These are phyloP conservation scores for Spongia lamella DNA, from an alignment of 37 sponge, comb jelly and placozoan genomes.

Conservation along the genomic window DNA sequence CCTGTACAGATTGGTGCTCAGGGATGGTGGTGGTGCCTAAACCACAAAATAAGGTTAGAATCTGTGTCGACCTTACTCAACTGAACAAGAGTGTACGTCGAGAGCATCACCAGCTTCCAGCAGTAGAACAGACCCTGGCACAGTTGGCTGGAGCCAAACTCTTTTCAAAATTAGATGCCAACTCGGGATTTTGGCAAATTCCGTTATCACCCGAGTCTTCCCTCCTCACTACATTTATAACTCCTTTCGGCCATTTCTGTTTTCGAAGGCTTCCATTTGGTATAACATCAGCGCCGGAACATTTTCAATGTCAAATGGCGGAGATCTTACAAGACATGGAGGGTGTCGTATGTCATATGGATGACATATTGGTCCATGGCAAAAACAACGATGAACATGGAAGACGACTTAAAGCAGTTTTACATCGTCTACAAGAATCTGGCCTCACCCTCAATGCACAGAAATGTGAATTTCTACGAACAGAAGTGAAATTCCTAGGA, in stretches of 20 bases:
- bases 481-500: slow-evolving; percentile 9
- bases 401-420: slow-evolving; percentile 30
- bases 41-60: slow-evolving; percentile 15
- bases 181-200: slow-evolving; percentile 57
- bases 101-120: slow-evolving; percentile 25
- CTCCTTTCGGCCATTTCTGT: slow-evolving; percentile 33
- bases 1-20: slow-evolving; percentile 39
- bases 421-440: slow-evolving; percentile 8
- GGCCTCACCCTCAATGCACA: slow-evolving; percentile 34
- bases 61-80: slow-evolving; percentile 47
- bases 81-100: slow-evolving; percentile 42
- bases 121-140: slow-evolving; percentile 43
- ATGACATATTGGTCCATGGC: slow-evolving; percentile 27
- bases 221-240: too few relatives aligned
- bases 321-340: too few relatives aligned
- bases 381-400: slow-evolving; percentile 29
- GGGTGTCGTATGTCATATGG: slow-evolving; percentile 41
- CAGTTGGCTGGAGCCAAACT: too few relatives aligned
- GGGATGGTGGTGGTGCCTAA: slow-evolving; percentile 53
- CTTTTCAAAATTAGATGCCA: slow-evolving; percentile 34
- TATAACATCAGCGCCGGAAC: slow-evolving; percentile 33
- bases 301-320: slow-evolving; percentile 22
- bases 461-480: slow-evolving; percentile 7
- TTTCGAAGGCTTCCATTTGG: slow-evolving; percentile 52
- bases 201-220: slow-evolving; percentile 23